Base-by-base conservation (phyloP, 2,888 invertebrate genomes). In the Dynastes tityus region DNA sequence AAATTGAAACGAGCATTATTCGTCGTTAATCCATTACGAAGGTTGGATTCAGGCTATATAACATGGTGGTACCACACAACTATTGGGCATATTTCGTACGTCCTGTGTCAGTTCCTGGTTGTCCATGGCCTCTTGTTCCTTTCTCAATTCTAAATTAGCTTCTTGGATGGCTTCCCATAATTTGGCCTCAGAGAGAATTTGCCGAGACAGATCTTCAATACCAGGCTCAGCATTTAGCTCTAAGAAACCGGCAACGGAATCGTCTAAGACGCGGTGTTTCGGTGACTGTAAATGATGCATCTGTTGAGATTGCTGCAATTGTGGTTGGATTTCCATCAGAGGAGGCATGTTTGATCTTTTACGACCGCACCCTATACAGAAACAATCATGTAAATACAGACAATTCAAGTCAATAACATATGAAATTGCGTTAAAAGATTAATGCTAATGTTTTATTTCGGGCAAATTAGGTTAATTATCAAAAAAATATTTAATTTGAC, bases 101-200 rank as follows among this genome's bases (percentile, higher is more conserved):
- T 16, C 58, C 40, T 74, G 58, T 55, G 40, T 49, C 13, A 55
- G 68, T 76, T 84, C 84, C 37, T 89, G 78, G 77, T 83, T 90
- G 79, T 90, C 90, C 51, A 80, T 61, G n/a, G 85, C 83, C 77
- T 85, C 85, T 82, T 91, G 92, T 86, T 92, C 93, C 81, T 92
- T 90, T 80, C 93, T 89, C 78, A 95, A 90, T 86, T 95, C 95
- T 11, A 92, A 91, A 86, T 94, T 93, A 0, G 95, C 95, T 84
- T 95, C 95, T 84, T 95, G 95, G 22, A 95, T 93, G 2, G 95
- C 95, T 85, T 95, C 95, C 92, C 94, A 95, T 27, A 94, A 89
- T 82, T 94, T 93, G 0, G 95, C 95, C 88, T 95, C 95, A 0
- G 94, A 94, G 87, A 95, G 91, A 22, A 95, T 95, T 87, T 95